Conservation (phyloP, 2,888 invertebrate genomes). For the Ectemnius lituratus region DNA sequence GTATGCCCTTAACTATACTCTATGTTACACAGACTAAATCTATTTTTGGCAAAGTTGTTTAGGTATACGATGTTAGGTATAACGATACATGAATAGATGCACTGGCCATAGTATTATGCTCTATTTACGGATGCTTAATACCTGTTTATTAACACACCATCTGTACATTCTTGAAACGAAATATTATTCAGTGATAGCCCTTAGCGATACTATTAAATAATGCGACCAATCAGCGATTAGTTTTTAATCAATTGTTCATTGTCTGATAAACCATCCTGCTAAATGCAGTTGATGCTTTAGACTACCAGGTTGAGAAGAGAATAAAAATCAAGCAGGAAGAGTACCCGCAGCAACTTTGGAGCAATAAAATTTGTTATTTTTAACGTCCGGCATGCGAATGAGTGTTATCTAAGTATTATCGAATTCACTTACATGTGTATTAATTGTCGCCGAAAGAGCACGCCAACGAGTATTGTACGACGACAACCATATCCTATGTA, state of each 20-base stretch:
- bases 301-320: too few species aligned
- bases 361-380: conserved; percentile 69
- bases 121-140: conserved; percentile 73
- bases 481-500: conserved; percentile 47
- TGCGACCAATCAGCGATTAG: too few species aligned
- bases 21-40: conserved; percentile 77
- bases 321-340: too few species aligned
- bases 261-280: too few species aligned
- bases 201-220: conserved; percentile 25
- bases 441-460: conserved; percentile 53
- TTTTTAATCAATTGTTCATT: too few species aligned
- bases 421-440: conserved; percentile 49
- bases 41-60: conserved; percentile 78
- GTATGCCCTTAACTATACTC: conserved; percentile 77
- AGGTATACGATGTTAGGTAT: conserved; percentile 76
- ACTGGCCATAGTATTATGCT: conserved; percentile 77
- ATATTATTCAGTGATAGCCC: conserved; percentile 49
- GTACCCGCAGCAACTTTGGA: conserved; percentile 55
- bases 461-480: conserved; percentile 60
- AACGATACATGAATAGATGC: conserved; percentile 76
- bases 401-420: conserved; percentile 59
- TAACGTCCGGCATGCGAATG: conserved; percentile 55
- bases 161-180: conserved; percentile 68
- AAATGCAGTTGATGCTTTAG: too few species aligned
- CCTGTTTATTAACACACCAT: conserved; percentile 67